Evolutionary conservation across 1,140 invertebrate genomes (phyloP).

Genomic region (Scaptodrosophila lebanonensis): DNA sequence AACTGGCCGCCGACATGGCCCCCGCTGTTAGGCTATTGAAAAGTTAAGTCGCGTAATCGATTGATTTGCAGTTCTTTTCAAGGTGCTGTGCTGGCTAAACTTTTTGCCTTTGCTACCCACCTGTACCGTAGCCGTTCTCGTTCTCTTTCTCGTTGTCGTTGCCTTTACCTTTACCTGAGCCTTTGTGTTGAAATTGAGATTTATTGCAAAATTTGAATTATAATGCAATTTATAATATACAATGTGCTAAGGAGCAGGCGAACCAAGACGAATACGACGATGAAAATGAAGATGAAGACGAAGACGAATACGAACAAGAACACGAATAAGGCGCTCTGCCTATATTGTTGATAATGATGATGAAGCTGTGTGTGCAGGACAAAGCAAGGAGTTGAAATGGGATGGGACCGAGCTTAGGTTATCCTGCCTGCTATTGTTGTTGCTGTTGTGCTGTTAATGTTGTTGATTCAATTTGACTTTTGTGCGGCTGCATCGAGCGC

Average conservation of each 20-base stretch:
- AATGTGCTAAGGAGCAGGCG: slow-evolving; percentile 61
- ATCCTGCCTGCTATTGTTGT: no score
- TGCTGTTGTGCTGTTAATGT: slow-evolving; percentile 50
- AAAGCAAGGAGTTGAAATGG: slow-evolving; percentile 1
- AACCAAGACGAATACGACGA: no score
- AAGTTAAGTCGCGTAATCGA: slow-evolving; percentile 76
- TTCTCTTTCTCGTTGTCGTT: no score
- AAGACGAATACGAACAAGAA: no score
- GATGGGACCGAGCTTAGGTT: slow-evolving; percentile 38
- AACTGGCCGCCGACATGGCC: not conserved
- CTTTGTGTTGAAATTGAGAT: slow-evolving; percentile 76
- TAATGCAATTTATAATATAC: slow-evolving; percentile 76
- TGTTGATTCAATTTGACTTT: slow-evolving; percentile 73
- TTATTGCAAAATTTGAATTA: slow-evolving; percentile 77
- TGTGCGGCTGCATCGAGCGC: slow-evolving; percentile 22
- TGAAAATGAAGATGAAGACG: no score
- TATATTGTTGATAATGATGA: slow-evolving; percentile 72
- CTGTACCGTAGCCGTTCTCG: no score
- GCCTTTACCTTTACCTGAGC: not conserved
- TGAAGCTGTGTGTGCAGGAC: slow-evolving; percentile 62
- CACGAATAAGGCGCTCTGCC: no score
- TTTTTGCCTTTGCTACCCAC: slow-evolving; percentile 24
- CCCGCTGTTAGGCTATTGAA: slow-evolving; percentile 58
- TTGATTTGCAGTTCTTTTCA: slow-evolving; percentile 70
- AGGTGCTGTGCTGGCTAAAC: slow-evolving; percentile 58